Base-by-base conservation (phyloP, 2,888 invertebrate species). In the Aproaerema taeniolella region DNA sequence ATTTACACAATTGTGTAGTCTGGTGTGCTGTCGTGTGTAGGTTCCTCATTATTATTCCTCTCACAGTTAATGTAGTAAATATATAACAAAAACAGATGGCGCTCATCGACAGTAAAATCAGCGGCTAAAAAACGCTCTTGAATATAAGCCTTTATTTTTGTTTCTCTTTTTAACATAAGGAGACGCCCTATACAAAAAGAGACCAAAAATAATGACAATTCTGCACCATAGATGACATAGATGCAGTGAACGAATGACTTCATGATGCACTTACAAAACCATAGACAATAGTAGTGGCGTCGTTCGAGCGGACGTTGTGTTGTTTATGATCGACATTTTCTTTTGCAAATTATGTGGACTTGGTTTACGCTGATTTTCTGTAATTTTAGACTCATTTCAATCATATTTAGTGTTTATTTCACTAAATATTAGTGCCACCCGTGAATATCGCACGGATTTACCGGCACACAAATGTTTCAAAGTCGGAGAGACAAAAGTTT, bases 261-360 rank as follows among this genome's bases (percentile, higher is more conserved):
- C 13, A 37, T 29, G 12, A 14, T 34, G n/a, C n/a, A n/a, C n/a
- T n/a, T n/a, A n/a, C n/a, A 32, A 42, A 39, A 49, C 35, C 63
- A 72, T 67, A 74, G 62, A 67, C 58, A 67, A 67, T 42, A 45
- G 62, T 33, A 69, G 70, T 77, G 72, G 81, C 80, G 81, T 82
- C 82, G 60, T 69, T 45, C 42, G 49, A 70, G 61, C 67, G 73
- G 71, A 74, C 70, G 60, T 80, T 83, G n/a, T 70, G 60, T 81
- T 85, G 81, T 82, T 76, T 80, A 78, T 78, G 79, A 71, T 65
- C 77, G 72, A 80, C 78, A 78, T 80, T 76, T 81, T 77, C 68
- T 62, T 71, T 70, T 67, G 66, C 66, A 70, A 71, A 66, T 61
- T 54, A 59, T 67, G 53, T 63, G 54, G 64, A 65, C 51, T 54